These are phyloP conservation scores for Pantherophis vulpinus DNA, from an alignment of 2,797 vertebrate species.

Conservation along the genomic window DNA sequence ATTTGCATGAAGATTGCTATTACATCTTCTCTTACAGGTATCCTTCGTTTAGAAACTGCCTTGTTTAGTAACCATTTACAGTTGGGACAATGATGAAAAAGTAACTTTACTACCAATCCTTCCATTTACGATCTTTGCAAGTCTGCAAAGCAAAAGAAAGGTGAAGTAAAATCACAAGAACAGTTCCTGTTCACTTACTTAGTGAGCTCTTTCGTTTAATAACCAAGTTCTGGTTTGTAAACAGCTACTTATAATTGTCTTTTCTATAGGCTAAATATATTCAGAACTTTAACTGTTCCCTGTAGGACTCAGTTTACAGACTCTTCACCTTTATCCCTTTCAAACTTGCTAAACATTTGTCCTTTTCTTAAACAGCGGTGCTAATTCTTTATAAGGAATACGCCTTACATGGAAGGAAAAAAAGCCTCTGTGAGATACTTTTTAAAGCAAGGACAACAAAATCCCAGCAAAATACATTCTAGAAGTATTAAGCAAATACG, in stretches of 20 bases:
- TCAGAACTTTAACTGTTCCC: neutral
- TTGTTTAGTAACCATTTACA: neutral
- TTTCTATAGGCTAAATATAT: neutral
- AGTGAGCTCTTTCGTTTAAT: neutral
- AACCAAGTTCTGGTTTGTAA: neutral
- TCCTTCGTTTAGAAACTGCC: too few relatives aligned
- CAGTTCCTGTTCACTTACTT: neutral
- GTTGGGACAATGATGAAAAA: neutral
- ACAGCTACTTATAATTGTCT: neutral
- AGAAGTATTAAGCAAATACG: neutral
- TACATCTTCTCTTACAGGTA: neutral
- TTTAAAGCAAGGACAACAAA: neutral
- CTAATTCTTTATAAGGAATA: neutral
- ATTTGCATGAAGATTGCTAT: neutral
- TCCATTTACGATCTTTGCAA: neutral
- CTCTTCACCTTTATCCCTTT: neutral
- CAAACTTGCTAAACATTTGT: neutral
- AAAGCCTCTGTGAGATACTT: neutral
- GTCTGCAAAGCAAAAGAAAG: neutral
- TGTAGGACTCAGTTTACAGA: neutral
- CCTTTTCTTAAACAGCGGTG: neutral
- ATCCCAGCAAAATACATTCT: neutral
- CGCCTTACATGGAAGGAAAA: neutral
- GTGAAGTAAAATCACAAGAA: neutral
- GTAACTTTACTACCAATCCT: neutral